These are phyloP conservation scores for Antrozous pallidus DNA, from an alignment of 2,797 vertebrate genomes.

Conservation along the genomic window DNA sequence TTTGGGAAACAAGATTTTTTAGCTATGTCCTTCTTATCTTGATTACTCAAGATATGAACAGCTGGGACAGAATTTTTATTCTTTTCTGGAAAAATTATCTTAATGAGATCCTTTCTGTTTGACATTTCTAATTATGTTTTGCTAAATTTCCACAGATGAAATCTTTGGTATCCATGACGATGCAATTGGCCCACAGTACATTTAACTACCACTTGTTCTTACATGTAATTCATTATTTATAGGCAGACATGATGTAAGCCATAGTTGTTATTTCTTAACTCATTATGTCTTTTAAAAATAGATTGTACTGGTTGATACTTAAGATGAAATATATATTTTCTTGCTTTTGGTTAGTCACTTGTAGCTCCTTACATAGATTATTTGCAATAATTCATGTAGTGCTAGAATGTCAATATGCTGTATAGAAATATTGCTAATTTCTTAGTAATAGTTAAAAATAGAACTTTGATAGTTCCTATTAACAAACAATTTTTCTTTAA, in stretches of 20 bases:
- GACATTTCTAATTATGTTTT: slow-evolving; percentile 64
- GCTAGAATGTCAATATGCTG: slow-evolving; percentile 32
- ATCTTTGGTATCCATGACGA: slow-evolving; percentile 29
- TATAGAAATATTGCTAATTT: not conserved
- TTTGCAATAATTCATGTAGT: not conserved
- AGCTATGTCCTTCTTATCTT: slow-evolving; percentile 2
- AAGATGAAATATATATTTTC: slow-evolving; percentile 17
- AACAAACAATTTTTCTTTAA: not conserved
- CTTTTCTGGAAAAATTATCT: slow-evolving; percentile 62
- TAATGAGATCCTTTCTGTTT: slow-evolving; percentile 60
- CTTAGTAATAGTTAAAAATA: slow-evolving; percentile 23
- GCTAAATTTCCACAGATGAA: slow-evolving; percentile 56
- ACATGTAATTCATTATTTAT: slow-evolving; percentile 45
- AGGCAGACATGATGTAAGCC: slow-evolving; percentile 33
- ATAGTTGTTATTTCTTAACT: slow-evolving; percentile 49
- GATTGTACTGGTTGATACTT: not conserved
- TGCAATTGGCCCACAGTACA: slow-evolving; percentile 29
- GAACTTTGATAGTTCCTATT: not conserved
- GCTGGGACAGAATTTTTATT: slow-evolving; percentile 46
- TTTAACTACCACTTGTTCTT: slow-evolving; percentile 50
- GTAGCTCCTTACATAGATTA: slow-evolving; percentile 24
- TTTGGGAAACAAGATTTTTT: slow-evolving; percentile 18
- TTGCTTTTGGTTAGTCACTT: slow-evolving; percentile 19
- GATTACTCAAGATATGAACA: slow-evolving; percentile 8
- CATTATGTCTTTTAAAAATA: not conserved